phyloP scores from a whole-genome alignment of 2,888 invertebrate species.

The Volucella zonaria region DNA sequence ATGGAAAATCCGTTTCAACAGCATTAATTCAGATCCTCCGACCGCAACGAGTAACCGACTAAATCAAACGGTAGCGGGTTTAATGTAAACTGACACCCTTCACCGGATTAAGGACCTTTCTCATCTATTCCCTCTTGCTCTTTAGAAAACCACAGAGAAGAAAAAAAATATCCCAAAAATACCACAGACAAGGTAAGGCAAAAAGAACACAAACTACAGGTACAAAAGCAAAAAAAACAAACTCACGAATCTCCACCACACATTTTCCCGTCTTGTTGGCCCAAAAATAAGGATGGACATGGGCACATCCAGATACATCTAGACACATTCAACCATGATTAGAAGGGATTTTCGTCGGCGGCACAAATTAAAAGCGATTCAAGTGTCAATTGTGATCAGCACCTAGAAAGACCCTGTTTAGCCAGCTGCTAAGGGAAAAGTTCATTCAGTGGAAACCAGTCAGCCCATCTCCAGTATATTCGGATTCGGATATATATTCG shows the following conservation, averaged over 20 bases:
- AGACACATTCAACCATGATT: slow-evolving; percentile 45
- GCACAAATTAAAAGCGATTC: slow-evolving; percentile 65
- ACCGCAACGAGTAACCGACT: slow-evolving; percentile 43
- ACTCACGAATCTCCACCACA: too few species aligned
- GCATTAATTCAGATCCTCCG: slow-evolving; percentile 47
- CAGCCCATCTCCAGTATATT: slow-evolving; percentile 13
- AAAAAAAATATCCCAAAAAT: slow-evolving; percentile 16
- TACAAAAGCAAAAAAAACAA: slow-evolving; percentile 5
- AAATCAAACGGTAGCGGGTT: slow-evolving; percentile 62
- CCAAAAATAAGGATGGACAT: slow-evolving; percentile 43
- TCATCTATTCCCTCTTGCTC: slow-evolving; percentile 24
- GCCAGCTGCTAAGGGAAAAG: slow-evolving; percentile 2
- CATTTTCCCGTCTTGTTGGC: background rate
- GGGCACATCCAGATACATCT: too few species aligned
- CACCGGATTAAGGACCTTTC: slow-evolving; percentile 60
- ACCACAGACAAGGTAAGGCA: slow-evolving; percentile 19
- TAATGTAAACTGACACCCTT: slow-evolving; percentile 66
- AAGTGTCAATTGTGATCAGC: slow-evolving; percentile 64
- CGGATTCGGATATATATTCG: too few species aligned
- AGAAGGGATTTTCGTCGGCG: slow-evolving; percentile 51
- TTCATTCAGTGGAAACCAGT: slow-evolving; percentile 25
- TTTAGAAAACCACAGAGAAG: background rate
- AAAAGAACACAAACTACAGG: background rate
- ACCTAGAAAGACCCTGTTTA: slow-evolving; percentile 29
- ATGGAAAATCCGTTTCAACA: slow-evolving; percentile 57